Base-by-base conservation (phyloP, 2,888 invertebrate genomes). In the Drosophila villosipedis region DNA sequence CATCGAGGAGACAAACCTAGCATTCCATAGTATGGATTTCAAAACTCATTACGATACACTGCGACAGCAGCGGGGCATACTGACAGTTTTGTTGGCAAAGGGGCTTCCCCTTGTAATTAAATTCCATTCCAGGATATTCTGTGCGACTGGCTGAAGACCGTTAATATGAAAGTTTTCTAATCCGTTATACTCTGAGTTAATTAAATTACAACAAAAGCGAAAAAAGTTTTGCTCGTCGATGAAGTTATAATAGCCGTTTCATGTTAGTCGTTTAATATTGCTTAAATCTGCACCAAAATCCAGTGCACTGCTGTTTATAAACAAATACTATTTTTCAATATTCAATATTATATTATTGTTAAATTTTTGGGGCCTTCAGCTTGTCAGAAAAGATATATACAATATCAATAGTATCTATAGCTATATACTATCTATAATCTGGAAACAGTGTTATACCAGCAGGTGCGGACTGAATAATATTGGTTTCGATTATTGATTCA, bases 21-120 rank as follows among this genome's bases (percentile, higher is more conserved):
- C 39, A 49, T 22, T 53, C 41, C 57, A 63, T 65, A 63, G 74
- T 71, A 30, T 78, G 58, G 66, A 82, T 80, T 74, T 71, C 80
- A 79, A 59, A 67, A 66, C 67, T 62, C 74, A 80, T 80, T 82
- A 82, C 49, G 54, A 49, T 69, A 63, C 63, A 16, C 68, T 39
- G 39, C 28, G 25, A 25, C 10, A 16, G 9, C 9, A 33, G 47
- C 12, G 25, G 37, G 53, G 39, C 25, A 39, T 49, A 41, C 49
- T 50, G 25, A 0, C 31, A 39, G 16, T n/a, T 39, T 31, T 16
- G 19, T 53, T 31, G 22, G 19, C 30, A 43, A 54, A 41, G 74
- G 1, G 22, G 14, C 7, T 9, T 6, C 35, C 43, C 12, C 31
- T 33, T 43, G 28, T 22, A 16, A 55, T 53, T 57, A 25, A 28